These are phyloP conservation scores for Smutsia gigantea DNA, from an alignment of 2,797 vertebrate genomes.

Conservation along the genomic window DNA sequence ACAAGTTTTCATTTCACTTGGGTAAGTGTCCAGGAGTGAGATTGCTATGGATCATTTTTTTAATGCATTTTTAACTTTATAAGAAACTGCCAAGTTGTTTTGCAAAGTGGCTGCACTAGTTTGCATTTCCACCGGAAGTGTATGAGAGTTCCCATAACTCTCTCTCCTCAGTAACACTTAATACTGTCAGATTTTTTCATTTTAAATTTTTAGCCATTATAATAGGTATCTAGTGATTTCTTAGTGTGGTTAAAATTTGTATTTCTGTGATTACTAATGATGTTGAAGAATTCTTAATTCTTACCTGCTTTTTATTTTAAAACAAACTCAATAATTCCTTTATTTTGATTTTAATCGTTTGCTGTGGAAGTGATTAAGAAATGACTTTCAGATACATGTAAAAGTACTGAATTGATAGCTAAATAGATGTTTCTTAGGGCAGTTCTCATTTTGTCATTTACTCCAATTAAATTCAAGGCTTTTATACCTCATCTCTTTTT, in stretches of 20 bases:
- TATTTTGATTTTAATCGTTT: not conserved
- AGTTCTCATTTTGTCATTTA: not conserved
- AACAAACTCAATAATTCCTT: not conserved
- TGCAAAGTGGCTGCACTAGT: not conserved
- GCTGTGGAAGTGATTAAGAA: not conserved
- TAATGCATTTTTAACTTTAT: not conserved
- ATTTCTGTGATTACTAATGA: not conserved
- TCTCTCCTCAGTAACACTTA: not conserved
- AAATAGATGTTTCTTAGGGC: not conserved
- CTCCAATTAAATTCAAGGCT: not conserved
- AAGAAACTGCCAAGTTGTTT: not conserved
- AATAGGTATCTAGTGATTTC: not conserved
- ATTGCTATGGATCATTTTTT: not conserved
- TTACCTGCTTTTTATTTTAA: not conserved
- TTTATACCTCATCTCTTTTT: not conserved
- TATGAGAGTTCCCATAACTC: not conserved
- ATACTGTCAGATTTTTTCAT: not conserved
- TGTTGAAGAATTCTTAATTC: slow-evolving; percentile 22
- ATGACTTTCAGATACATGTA: not conserved
- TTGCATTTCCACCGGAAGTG: no score
- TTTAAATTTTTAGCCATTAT: not conserved
- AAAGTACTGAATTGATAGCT: not conserved
- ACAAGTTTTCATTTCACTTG: slow-evolving; percentile 34
- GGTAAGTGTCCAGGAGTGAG: not conserved
- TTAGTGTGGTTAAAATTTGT: not conserved